phyloP scores from a whole-genome alignment of 2,113 vertebrate genomes.

The Neomonachus schauinslandi region DNA sequence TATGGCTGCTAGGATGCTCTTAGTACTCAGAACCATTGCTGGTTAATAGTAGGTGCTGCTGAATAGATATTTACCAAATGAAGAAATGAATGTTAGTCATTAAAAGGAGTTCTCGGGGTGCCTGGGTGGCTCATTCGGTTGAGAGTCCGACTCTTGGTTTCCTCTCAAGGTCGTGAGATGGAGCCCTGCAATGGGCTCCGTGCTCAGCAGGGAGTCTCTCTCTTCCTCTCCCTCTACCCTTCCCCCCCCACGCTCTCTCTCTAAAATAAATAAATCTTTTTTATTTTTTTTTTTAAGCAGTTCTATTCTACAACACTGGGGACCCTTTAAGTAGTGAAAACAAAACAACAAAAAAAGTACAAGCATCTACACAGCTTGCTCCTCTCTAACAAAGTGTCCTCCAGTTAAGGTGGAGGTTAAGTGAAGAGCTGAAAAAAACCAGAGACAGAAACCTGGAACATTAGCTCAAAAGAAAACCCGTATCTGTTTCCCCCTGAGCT shows the following conservation, averaged over 20 bases:
- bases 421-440: not conserved
- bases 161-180: not conserved
- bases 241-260: not conserved
- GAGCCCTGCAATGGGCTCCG: not conserved
- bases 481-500: not conserved
- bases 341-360: not conserved
- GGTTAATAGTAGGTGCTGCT: not conserved
- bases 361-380: not conserved
- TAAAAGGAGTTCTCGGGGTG: not conserved
- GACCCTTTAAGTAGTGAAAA: not conserved
- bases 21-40: not conserved
- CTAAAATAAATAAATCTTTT: not conserved
- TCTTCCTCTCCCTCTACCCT: not conserved
- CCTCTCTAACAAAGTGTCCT: not conserved
- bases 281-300: not conserved
- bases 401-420: not conserved
- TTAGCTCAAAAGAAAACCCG: not conserved
- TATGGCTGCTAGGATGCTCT: not conserved
- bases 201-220: not conserved
- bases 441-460: not conserved
- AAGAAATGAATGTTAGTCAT: not conserved
- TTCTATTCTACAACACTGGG: not conserved
- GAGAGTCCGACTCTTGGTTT: not conserved
- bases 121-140: not conserved
- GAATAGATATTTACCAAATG: not conserved